Evolutionary conservation across 1,140 invertebrate genomes (phyloP), one percentile per base, ranked within the genome.

Genomic region (Atopsyche davidsoni): DNA sequence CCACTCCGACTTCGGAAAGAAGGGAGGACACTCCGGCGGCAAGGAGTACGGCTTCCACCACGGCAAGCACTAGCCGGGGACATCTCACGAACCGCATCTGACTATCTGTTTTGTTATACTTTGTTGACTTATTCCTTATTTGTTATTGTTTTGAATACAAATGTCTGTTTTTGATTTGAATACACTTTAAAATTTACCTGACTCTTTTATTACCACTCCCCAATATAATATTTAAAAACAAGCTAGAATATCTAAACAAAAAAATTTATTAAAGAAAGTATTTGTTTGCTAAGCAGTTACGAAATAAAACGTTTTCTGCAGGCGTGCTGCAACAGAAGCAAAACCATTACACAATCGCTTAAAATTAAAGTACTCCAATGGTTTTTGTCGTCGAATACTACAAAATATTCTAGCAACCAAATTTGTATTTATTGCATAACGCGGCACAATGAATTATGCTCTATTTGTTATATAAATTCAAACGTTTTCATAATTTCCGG

Each of bases 1-100:
- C 60, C 75, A 82, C 51, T 73, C 77, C 32, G 75, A 82, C 53
- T 77, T 80, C 62, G 79, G 78, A 43, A 82, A 83, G 66, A 82
- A 84, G 60, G 79, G 74, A 14, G 79, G 78, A 18, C 76, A 81
- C 60, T 71, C 75, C 18, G 76, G 75, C n/a, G 78, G 76, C 41
- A 81, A 82, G 59, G 76, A 82, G 51, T 77, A 75, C 53, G 80
- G 79, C n/a, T 80, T 75, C 67, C 77, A n/a, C 24, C 6, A n/a
- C 42, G 44, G 46, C 46, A 49, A 49, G 25, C 46, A 49, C 28
- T 42, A 73, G 13, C 42, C 42, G 43, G 22, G 10, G 39, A 7
- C 31, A 55, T 22, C 22, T 39, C 40, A 35, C 32, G 21, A 38
- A 42, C 25, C 34, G 46, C 23, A 50, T 35, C 47, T 47, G 42